These are phyloP conservation scores for Chaetorhynchus papuensis DNA, from an alignment of 2,113 vertebrate species.

Conservation along the genomic window DNA sequence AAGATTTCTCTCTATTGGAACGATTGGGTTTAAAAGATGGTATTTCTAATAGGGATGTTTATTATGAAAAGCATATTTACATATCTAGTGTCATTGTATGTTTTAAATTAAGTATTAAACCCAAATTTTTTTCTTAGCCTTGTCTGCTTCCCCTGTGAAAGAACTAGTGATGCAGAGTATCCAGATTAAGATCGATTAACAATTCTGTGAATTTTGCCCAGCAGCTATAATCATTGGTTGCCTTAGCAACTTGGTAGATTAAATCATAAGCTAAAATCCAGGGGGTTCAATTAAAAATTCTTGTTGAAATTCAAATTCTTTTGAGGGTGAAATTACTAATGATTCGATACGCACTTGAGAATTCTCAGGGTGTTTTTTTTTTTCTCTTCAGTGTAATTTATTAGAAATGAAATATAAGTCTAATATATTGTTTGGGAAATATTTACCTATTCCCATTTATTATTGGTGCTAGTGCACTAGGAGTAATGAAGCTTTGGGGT, in stretches of 20 bases:
- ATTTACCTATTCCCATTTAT: background rate
- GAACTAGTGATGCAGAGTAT: background rate
- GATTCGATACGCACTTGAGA: background rate
- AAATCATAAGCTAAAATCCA: constrained; percentile 52
- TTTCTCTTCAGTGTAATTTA: background rate
- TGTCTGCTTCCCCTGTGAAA: background rate
- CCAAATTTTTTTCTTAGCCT: background rate
- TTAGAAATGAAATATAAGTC: background rate
- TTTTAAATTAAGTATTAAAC: background rate
- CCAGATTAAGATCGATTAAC: constrained; percentile 62
- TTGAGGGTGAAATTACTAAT: background rate
- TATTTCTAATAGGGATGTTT: background rate
- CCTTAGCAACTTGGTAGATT: constrained; percentile 56
- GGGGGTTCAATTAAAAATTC: constrained; percentile 61
- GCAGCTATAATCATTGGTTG: constrained; percentile 58
- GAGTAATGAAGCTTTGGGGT: background rate
- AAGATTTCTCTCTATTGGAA: background rate
- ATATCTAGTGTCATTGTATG: background rate
- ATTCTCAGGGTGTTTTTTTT: background rate
- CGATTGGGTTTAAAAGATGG: background rate
- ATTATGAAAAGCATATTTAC: background rate
- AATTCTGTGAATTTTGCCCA: constrained; percentile 57
- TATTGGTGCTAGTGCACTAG: background rate
- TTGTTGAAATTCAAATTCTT: constrained; percentile 49
- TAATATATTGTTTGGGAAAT: background rate